Evolutionary conservation across 37 sponge, comb jelly and placozoan genomes (phyloP).

Genomic region (Bolinopsis microptera): DNA sequence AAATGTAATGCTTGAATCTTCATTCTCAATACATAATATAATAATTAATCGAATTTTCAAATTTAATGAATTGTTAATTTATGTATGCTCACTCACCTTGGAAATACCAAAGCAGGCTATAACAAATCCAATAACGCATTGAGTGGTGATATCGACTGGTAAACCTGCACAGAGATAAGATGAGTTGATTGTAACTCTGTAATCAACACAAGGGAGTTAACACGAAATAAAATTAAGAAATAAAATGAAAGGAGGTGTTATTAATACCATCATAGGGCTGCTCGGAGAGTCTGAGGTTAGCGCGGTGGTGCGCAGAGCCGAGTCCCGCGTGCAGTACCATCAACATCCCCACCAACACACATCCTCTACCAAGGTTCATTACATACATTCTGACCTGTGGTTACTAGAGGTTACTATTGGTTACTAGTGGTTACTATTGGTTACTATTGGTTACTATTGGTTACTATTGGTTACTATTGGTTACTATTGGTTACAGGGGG

Average conservation of each 20-base stretch:
- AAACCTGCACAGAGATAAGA: neutral
- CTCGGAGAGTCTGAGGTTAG: constrained; percentile 25
- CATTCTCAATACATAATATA: neutral
- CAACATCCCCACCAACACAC: neutral
- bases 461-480: too few relatives aligned
- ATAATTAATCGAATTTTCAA: too few relatives aligned
- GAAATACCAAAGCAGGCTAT: constrained; percentile 59
- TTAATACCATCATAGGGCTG: constrained; percentile 46
- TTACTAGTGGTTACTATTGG: neutral
- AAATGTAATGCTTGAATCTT: neutral
- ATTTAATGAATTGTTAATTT: too few relatives aligned
- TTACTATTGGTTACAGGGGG: too few relatives aligned
- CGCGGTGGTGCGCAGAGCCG: constrained; percentile 36
- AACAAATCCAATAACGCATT: constrained; percentile 54
- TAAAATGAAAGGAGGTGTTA: too few relatives aligned
- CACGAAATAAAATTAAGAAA: neutral
- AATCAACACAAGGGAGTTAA: neutral
- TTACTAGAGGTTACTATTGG: neutral
- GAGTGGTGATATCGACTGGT: constrained; percentile 6
- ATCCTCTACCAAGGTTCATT: constrained; percentile 8
- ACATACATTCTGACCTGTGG: neutral
- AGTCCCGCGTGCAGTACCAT: constrained; percentile 44
- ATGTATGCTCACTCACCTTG: neutral
- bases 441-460: too few relatives aligned
- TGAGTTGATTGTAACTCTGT: neutral